Evolutionary conservation across 2,113 vertebrate species (phyloP).

Genomic region (Dolichallabes microphthalmus): DNA sequence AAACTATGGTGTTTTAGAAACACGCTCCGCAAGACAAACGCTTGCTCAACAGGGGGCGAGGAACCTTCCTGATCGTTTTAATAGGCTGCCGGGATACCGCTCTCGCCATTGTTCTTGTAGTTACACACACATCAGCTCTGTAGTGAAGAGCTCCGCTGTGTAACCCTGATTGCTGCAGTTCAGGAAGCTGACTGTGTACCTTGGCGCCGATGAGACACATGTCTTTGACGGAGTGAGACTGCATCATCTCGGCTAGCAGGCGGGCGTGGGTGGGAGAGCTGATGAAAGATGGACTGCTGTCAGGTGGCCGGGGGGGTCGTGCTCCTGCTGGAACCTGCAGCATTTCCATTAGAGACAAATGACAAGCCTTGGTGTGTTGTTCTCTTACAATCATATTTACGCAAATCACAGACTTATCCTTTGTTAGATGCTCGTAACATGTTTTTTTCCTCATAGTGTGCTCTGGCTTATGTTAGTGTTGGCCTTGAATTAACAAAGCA

Average conservation of each 20-base stretch:
- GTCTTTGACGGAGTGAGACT: slow-evolving; percentile 94
- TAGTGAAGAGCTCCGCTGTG: slow-evolving; percentile 2
- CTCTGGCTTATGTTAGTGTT: background rate
- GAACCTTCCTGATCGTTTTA: slow-evolving; percentile 23
- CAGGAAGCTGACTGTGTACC: slow-evolving; percentile 71
- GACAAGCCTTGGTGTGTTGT: slow-evolving; percentile 7
- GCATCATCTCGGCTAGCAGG: slow-evolving; percentile 90
- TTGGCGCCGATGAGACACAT: slow-evolving; percentile 94
- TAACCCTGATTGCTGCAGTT: background rate
- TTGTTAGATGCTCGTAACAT: background rate
- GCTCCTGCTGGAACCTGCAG: slow-evolving; percentile 84
- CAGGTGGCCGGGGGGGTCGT: slow-evolving; percentile 62
- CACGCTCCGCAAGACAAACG: background rate
- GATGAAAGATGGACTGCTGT: slow-evolving; percentile 74
- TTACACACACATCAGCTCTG: slow-evolving; percentile 1
- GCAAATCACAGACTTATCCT: background rate
- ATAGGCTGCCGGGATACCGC: slow-evolving; percentile 17
- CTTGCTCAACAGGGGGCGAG: background rate
- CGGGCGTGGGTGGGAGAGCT: slow-evolving; percentile 83
- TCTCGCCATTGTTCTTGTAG: slow-evolving; percentile 24
- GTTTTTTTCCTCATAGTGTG: slow-evolving; percentile 14
- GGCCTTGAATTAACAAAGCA: background rate
- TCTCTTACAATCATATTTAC: background rate
- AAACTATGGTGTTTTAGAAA: background rate
- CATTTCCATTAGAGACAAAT: slow-evolving; percentile 33